Conservation (phyloP, 2,888 invertebrate species). For the Germaria angustata region DNA sequence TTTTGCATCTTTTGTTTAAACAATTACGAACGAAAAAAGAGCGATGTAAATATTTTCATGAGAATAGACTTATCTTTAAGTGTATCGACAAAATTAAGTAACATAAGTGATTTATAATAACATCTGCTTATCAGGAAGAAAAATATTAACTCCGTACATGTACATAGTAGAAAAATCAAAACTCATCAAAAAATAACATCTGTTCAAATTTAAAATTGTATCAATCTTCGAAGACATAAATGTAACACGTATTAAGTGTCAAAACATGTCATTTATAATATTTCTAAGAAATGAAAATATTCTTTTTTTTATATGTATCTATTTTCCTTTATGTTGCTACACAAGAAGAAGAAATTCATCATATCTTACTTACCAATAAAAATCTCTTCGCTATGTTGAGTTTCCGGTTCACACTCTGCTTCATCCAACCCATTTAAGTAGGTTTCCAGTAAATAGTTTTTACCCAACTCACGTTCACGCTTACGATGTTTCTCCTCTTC, state of each 20-base stretch:
- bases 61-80: too few relatives aligned
- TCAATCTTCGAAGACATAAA: slow-evolving; percentile 10
- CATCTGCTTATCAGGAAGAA: too few relatives aligned
- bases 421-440: slow-evolving; percentile 84
- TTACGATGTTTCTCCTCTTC: slow-evolving; percentile 89
- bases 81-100: slow-evolving; percentile 3
- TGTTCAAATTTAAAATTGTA: slow-evolving; percentile 10
- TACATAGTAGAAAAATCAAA: too few relatives aligned
- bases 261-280: slow-evolving; percentile 32
- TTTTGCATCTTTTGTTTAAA: too few relatives aligned
- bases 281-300: slow-evolving; percentile 5
- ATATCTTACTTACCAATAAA: slow-evolving; percentile 68
- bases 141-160: too few relatives aligned
- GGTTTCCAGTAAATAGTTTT: slow-evolving; percentile 89
- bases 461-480: slow-evolving; percentile 87
- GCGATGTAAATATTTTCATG: too few relatives aligned
- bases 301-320: neutral
- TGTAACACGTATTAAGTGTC: slow-evolving; percentile 45
- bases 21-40: too few relatives aligned
- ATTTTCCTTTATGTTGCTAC: neutral
- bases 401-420: slow-evolving; percentile 74
- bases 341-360: slow-evolving; percentile 5
- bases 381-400: slow-evolving; percentile 68
- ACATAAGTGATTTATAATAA: neutral
- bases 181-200: slow-evolving; percentile 7